phyloP scores from a whole-genome alignment of 1,140 invertebrate genomes.

The Aphaenogaster ashmeadi region DNA sequence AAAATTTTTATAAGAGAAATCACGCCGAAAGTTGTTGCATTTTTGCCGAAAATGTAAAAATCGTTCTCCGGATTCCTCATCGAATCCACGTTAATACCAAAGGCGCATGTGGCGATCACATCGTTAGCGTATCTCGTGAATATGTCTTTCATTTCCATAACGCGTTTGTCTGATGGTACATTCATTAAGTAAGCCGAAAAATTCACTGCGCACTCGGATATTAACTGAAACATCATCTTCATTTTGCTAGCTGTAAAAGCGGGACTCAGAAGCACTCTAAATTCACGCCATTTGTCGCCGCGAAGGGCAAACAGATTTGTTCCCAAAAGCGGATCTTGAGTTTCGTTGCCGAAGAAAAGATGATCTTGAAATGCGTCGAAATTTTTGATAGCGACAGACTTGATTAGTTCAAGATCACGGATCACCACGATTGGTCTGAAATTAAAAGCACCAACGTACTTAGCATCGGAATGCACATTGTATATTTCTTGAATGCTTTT shows the following conservation, averaged over 20 bases:
- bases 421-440: constrained; percentile 77
- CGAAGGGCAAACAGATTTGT: constrained; percentile 81
- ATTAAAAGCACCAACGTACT: constrained; percentile 75
- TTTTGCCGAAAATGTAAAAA: constrained; percentile 37
- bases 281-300: constrained; percentile 80
- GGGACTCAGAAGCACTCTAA: constrained; percentile 78
- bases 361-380: constrained; percentile 84
- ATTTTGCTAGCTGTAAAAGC: constrained; percentile 82
- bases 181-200: constrained; percentile 74
- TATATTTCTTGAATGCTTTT: constrained; percentile 17
- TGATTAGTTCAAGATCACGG: constrained; percentile 82
- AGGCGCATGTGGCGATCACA: constrained; percentile 87
- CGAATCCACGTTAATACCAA: constrained; percentile 61
- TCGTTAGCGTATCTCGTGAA: constrained; percentile 88
- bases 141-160: constrained; percentile 57
- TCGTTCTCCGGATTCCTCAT: constrained; percentile 82
- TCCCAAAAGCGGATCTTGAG: constrained; percentile 78
- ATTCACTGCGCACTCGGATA: constrained; percentile 67
- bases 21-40: not conserved
- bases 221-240: constrained; percentile 76
- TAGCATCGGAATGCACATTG: constrained; percentile 54
- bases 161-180: not conserved
- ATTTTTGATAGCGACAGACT: constrained; percentile 77
- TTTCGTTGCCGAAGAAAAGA: constrained; percentile 72
- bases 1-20: constrained; percentile 34